Conservation (phyloP, 2,797 vertebrate genomes). For the Microcaecilia unicolor region DNA sequence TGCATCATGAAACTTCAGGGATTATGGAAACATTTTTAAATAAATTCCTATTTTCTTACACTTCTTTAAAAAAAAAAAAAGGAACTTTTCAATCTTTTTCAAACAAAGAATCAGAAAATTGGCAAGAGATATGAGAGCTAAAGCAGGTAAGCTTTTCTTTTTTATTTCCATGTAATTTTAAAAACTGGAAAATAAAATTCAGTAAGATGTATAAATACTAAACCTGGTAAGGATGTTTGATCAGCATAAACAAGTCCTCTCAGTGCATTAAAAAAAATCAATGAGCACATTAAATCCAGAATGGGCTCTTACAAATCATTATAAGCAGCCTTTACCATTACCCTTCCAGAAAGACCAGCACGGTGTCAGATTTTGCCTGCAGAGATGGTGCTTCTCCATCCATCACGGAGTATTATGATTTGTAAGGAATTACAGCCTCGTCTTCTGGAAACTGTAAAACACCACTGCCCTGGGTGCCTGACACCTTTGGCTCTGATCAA, state of each 20-base stretch:
- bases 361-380: not conserved
- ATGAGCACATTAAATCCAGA: slow-evolving; percentile 13
- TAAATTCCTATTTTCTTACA: too few species aligned
- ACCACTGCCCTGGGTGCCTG: rapidly evolving
- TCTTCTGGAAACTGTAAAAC: not conserved
- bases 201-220: slow-evolving; percentile 18
- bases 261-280: slow-evolving; percentile 7
- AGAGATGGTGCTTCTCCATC: not conserved
- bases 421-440: rapidly evolving
- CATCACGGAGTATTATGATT: not conserved
- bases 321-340: slow-evolving; percentile 11
- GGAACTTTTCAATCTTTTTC: too few species aligned
- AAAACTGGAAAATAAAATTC: too few species aligned
- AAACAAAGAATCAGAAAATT: too few species aligned
- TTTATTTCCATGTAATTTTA: too few species aligned
- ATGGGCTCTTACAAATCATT: slow-evolving; percentile 10
- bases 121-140: too few species aligned
- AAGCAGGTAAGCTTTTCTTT: too few species aligned
- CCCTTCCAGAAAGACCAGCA: not conserved
- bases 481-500: not conserved
- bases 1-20: too few species aligned
- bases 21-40: too few species aligned
- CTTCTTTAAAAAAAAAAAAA: too few species aligned
- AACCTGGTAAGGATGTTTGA: too few species aligned
- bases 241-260: slow-evolving; percentile 10